These are phyloP conservation scores for Rapana venosa DNA, from an alignment of 2,888 invertebrate species.

Conservation along the genomic window DNA sequence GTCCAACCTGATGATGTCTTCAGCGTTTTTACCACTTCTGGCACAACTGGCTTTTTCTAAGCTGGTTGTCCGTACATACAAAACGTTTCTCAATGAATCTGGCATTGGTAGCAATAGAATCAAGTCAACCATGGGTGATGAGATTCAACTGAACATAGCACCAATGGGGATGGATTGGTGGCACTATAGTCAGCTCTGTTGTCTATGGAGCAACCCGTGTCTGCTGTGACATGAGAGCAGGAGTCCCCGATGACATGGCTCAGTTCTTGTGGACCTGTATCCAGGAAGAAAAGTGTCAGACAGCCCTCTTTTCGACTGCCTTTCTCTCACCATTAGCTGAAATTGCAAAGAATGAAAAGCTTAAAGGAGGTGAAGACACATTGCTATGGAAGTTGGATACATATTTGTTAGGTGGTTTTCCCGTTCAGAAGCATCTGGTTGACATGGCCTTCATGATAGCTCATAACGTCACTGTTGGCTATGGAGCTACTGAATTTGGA, in stretches of 20 bases:
- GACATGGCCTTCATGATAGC: not conserved
- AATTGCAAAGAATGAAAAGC: not conserved
- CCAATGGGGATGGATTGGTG: constrained; percentile 4
- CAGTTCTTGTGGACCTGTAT: not conserved
- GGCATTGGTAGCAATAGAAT: too few species aligned
- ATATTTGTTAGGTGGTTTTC: not conserved
- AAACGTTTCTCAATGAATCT: not conserved
- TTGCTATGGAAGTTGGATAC: not conserved
- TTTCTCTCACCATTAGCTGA: not conserved
- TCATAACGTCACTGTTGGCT: not conserved
- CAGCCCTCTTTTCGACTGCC: not conserved
- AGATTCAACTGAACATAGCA: not conserved
- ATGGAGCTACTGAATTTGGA: not conserved
- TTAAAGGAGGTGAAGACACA: not conserved
- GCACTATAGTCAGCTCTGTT: not conserved
- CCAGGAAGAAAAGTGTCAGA: not conserved
- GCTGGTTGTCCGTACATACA: not conserved
- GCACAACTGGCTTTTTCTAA: not conserved
- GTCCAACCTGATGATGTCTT: not conserved
- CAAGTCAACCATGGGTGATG: not conserved
- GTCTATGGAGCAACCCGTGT: not conserved
- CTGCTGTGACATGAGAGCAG: constrained; percentile 7
- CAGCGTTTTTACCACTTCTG: constrained; percentile 3
- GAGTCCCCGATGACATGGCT: not conserved
- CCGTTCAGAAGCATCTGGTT: not conserved